Conservation (phyloP, 1,140 invertebrate species). For the Heliconius himera region DNA sequence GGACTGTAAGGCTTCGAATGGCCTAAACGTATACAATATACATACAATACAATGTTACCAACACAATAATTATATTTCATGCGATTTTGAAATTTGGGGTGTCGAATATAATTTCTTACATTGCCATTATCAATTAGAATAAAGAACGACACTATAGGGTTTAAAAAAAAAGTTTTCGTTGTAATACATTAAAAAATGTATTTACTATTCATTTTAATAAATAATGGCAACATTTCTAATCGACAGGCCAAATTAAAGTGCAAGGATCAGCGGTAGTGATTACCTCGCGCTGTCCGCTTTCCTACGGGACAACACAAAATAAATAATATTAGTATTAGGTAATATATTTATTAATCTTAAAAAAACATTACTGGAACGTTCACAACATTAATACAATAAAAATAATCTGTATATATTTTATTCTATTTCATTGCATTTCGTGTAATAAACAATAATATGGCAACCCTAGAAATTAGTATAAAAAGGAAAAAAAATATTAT, state of each 20-base stretch:
- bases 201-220: not conserved
- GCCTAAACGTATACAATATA: slow-evolving; percentile 37
- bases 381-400: not conserved
- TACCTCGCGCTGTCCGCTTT: slow-evolving; percentile 81
- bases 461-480: not conserved
- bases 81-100: slow-evolving; percentile 50
- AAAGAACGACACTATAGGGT: too few species aligned
- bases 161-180: too few species aligned
- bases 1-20: slow-evolving; percentile 30
- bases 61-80: slow-evolving; percentile 59
- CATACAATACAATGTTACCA: slow-evolving; percentile 48
- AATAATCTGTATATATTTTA: not conserved
- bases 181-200: not conserved
- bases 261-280: slow-evolving; percentile 75
- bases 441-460: not conserved
- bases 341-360: slow-evolving; percentile 6
- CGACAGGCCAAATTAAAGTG: slow-evolving; percentile 63
- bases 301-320: slow-evolving; percentile 79
- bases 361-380: not conserved
- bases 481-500: too few species aligned
- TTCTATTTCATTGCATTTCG: too few species aligned
- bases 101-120: slow-evolving; percentile 44
- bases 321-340: slow-evolving; percentile 64
- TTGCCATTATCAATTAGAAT: not conserved
- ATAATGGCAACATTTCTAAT: slow-evolving; percentile 41